Base-by-base conservation (phyloP, 2,797 vertebrate species). In the Chloroceryle amazona region DNA sequence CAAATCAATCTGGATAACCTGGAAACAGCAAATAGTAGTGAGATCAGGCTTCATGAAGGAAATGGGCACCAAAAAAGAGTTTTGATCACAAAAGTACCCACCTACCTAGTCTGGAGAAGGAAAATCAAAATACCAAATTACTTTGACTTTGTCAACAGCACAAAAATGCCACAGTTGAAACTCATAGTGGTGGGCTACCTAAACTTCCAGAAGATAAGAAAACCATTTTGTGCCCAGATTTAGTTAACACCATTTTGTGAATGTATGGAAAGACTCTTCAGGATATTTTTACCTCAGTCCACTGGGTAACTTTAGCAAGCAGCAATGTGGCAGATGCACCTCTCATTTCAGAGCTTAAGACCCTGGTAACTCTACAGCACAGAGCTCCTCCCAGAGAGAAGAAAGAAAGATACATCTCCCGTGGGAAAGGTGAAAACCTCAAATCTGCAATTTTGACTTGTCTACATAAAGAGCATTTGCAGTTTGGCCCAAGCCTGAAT, bases 401-500 rank as follows among this genome's bases (percentile, higher is more conserved):
- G 37, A 57, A 70, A 68, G 16, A 42, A 65, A 54, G 44, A 35
- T n/a, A 13, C 33, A 75, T 42, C 23, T 83, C 57, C 57, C 72
- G 68, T 37, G 54, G 62, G 6, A 44, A 41, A 78, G 26, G 7
- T 18, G 26, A 79, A 93, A 86, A 67, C 7, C 46, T 73, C 51
- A 37, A 13, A 61, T 88, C 44, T 61, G 31, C 0, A 0, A 29
- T 46, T 88, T 74, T 65, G 54, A 49, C 75, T 74, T 68, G n/a
- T 29, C 83, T 57, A 3, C 39, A 86, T 37, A 76, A 81, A 94
- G 42, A 73, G 23, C 31, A 22, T 28, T 81, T 63, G 62, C 72
- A 90, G 79, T 83, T 86, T 86, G 65, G 72, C 18, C 35, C 55
- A 52, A 60, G 88, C 51, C 70, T 49, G 78, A 72, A 62, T 90